Percentiles rank a stretch among this genome's conserved stretches.
phyloP scores from a whole-genome alignment of 2,113 vertebrate species.

The Abramis brama region DNA sequence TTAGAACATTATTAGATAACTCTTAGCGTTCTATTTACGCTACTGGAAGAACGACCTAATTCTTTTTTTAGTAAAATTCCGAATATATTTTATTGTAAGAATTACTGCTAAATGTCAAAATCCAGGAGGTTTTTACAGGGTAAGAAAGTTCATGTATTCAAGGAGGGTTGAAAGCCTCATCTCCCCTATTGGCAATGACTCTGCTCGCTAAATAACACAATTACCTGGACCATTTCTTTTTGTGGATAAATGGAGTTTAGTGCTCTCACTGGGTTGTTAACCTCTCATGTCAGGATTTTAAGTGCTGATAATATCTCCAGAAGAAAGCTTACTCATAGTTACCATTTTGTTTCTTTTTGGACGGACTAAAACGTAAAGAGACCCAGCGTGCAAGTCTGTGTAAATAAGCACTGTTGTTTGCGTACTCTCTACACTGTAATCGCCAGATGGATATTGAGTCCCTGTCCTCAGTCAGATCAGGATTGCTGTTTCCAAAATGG shows the following conservation, averaged over 20 bases:
- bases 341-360: conserved; percentile 18
- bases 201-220: conserved; percentile 43
- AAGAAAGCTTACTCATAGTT: conserved; percentile 9
- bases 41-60: not conserved
- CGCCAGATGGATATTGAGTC: conserved; percentile 37
- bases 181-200: conserved; percentile 16
- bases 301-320: conserved; percentile 37
- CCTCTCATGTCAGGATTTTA: conserved; percentile 31
- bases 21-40: too few relatives aligned
- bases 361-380: conserved; percentile 15
- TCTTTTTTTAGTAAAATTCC: not conserved
- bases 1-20: too few relatives aligned
- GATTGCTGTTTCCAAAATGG: conserved; percentile 33
- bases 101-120: not conserved
- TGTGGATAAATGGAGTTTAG: conserved; percentile 37
- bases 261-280: conserved; percentile 33
- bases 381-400: conserved; percentile 48
- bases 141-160: conserved; percentile 67
- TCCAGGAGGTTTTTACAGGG: conserved; percentile 59
- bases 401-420: conserved; percentile 49
- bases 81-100: too few relatives aligned
- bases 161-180: conserved; percentile 26
- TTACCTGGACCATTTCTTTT: conserved; percentile 49
- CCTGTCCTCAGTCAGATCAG: conserved; percentile 37
- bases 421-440: conserved; percentile 13